phyloP scores from a whole-genome alignment of 2,113 vertebrate species.

The Datnioides undecimradiatus region DNA sequence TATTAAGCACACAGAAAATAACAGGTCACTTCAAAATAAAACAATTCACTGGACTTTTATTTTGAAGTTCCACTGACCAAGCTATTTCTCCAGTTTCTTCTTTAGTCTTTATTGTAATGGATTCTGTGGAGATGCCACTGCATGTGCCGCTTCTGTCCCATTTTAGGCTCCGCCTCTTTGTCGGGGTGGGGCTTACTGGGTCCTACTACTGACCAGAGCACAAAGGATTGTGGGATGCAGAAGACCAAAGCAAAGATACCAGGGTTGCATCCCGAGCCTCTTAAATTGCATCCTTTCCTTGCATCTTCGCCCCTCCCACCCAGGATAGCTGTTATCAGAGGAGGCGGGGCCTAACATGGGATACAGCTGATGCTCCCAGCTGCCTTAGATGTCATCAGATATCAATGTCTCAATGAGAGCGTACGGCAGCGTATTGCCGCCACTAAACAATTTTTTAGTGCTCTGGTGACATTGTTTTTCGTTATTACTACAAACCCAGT shows the following conservation, averaged over 20 bases:
- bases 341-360: constrained; percentile 13
- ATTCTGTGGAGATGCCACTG: not conserved
- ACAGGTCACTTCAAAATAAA: constrained; percentile 14
- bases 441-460: not conserved
- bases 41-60: constrained; percentile 17
- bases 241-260: constrained; percentile 24
- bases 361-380: constrained; percentile 29
- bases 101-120: constrained; percentile 6
- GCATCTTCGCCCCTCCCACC: no score
- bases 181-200: not conserved
- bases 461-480: not conserved
- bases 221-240: constrained; percentile 24
- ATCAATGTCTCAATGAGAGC: constrained; percentile 22
- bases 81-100: not conserved
- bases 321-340: no score
- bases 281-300: no score
- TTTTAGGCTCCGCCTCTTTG: not conserved
- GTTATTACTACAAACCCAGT: not conserved
- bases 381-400: constrained; percentile 42
- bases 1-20: constrained; percentile 13
- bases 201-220: not conserved
- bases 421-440: not conserved
- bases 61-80: constrained; percentile 12
- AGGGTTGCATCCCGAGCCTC: no score
- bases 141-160: constrained; percentile 1